These are phyloP conservation scores for Geodia barretti DNA, from an alignment of 37 sponge, comb jelly and placozoan genomes.

Conservation along the genomic window DNA sequence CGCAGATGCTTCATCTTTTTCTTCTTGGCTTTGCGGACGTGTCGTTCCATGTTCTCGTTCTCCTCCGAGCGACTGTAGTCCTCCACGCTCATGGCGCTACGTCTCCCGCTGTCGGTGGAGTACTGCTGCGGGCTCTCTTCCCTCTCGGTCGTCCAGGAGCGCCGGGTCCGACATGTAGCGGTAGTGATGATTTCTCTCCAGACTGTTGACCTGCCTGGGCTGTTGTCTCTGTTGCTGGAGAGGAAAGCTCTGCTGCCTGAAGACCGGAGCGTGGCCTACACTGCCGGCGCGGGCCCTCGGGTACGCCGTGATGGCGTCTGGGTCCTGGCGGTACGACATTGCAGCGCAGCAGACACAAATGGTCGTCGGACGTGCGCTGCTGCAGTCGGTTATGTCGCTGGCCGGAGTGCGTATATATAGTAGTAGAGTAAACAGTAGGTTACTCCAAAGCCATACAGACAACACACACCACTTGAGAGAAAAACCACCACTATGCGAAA, in stretches of 20 bases:
- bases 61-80: slow-evolving; percentile 14
- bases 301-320: not conserved
- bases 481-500: no score
- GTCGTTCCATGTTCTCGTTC: not conserved
- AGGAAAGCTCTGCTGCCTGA: not conserved
- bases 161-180: slow-evolving; percentile 35
- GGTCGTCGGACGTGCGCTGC: no score
- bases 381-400: no score
- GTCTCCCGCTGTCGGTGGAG: not conserved
- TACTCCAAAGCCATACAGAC: no score
- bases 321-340: no score
- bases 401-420: no score
- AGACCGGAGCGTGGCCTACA: not conserved
- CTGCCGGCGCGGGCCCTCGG: not conserved
- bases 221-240: not conserved
- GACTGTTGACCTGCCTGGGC: not conserved
- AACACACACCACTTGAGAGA: no score
- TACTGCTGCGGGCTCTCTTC: not conserved
- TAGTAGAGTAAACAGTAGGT: no score
- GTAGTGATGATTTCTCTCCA: not conserved
- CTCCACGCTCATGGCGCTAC: slow-evolving; percentile 22
- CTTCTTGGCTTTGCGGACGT: slow-evolving; percentile 27
- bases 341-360: no score
- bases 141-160: slow-evolving; percentile 7
- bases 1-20: slow-evolving; percentile 35